phyloP scores from a whole-genome alignment of 2,888 invertebrate species.

The Cerceris ruficornis region DNA sequence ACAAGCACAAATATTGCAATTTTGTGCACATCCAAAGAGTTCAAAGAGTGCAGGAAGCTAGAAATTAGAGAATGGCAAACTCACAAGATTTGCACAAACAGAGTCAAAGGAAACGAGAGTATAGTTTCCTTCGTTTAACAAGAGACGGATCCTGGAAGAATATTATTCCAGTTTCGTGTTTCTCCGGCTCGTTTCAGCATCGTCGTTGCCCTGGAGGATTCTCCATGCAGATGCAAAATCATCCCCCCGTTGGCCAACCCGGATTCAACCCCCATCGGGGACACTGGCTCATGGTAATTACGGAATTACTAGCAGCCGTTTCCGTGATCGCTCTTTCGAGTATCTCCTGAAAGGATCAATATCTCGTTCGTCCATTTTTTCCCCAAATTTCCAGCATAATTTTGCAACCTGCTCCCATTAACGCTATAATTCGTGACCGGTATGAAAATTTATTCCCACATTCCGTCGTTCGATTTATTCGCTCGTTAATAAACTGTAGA shows the following conservation, averaged over 20 bases:
- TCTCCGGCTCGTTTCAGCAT: slow-evolving; percentile 16
- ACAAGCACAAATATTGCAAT: too few relatives aligned
- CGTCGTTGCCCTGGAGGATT: slow-evolving; percentile 48
- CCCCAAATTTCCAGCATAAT: neutral
- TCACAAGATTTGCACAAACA: neutral
- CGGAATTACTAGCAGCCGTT: slow-evolving; percentile 47
- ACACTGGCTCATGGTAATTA: slow-evolving; percentile 37
- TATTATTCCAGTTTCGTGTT: slow-evolving; percentile 23
- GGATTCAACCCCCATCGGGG: neutral
- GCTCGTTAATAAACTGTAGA: neutral
- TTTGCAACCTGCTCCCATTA: too few relatives aligned
- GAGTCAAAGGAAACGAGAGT: neutral
- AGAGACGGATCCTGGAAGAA: slow-evolving; percentile 1
- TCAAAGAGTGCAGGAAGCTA: too few relatives aligned
- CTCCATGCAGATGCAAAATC: slow-evolving; percentile 53
- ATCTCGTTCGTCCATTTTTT: slow-evolving; percentile 8
- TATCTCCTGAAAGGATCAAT: slow-evolving; percentile 16
- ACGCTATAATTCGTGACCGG: neutral
- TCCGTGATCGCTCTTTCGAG: slow-evolving; percentile 35
- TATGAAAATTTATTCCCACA: neutral
- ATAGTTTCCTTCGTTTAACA: neutral
- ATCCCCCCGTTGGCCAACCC: slow-evolving; percentile 28
- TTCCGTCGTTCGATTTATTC: neutral
- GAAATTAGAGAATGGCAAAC: too few relatives aligned
- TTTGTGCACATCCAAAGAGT: too few relatives aligned